These are phyloP conservation scores for Takifugu bimaculatus DNA, from an alignment of 2,113 vertebrate genomes.

Conservation along the genomic window DNA sequence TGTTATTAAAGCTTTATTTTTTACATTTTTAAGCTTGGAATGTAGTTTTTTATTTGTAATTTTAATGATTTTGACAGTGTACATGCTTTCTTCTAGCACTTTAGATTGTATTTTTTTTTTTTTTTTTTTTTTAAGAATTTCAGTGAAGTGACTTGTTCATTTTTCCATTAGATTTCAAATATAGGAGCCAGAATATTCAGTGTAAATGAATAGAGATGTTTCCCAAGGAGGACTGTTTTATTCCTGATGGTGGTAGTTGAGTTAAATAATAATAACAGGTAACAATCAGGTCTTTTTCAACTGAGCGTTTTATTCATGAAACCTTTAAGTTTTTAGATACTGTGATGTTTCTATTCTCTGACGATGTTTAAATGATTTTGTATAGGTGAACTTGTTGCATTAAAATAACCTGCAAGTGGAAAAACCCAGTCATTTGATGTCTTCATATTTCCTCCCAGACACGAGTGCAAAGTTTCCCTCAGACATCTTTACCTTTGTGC, in stretches of 20 bases:
- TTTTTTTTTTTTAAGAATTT: background rate
- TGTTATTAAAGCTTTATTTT: constrained; percentile 28
- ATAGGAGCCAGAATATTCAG: background rate
- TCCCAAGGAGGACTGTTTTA: background rate
- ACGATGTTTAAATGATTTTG: constrained; percentile 1
- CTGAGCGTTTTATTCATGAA: background rate
- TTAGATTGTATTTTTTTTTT: background rate
- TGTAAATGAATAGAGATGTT: background rate
- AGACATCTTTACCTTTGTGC: no score
- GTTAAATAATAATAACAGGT: no score
- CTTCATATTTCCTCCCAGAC: no score
- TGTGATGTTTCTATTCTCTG: constrained; percentile 37
- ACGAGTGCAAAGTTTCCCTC: no score
- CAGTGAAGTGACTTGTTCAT: background rate
- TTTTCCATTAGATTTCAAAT: constrained; percentile 4
- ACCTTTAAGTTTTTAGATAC: constrained; percentile 18
- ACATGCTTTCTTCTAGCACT: background rate
- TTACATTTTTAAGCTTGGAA: constrained; percentile 43
- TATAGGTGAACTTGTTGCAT: constrained; percentile 15
- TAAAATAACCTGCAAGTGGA: no score
- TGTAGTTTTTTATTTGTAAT: background rate
- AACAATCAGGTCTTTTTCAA: background rate
- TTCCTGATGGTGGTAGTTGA: no score
- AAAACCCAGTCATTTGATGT: no score
- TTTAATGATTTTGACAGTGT: background rate